phyloP scores from a whole-genome alignment of 30 jellyfish, hydroid and myxozoan species.

The Aurelia sp. region DNA sequence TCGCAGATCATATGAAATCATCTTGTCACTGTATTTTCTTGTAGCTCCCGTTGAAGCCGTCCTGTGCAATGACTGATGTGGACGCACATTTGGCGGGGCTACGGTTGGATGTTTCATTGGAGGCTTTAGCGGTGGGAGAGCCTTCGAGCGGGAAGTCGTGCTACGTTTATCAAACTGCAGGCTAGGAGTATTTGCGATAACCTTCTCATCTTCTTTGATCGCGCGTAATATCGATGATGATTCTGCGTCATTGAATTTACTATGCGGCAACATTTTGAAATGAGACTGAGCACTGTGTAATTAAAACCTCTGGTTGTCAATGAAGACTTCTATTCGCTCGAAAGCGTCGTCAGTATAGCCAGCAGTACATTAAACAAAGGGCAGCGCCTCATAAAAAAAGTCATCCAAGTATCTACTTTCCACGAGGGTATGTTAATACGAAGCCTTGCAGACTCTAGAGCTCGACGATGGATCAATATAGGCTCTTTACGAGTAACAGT shows the following conservation, averaged over 20 bases:
- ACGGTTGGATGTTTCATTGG: background rate
- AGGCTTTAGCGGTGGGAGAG: constrained; percentile 56
- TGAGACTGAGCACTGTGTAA: background rate
- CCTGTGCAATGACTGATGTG: background rate
- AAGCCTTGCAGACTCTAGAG: no score
- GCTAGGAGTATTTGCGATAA: constrained; percentile 1
- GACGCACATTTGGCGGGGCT: background rate
- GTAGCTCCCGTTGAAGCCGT: background rate
- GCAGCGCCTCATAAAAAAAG: no score
- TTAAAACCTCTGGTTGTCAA: no score
- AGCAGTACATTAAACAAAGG: no score
- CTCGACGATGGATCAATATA: no score
- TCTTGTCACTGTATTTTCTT: background rate
- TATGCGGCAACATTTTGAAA: constrained; percentile 21
- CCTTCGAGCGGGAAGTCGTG: constrained; percentile 4
- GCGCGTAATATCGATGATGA: constrained; percentile 11
- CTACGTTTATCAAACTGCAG: constrained; percentile 1
- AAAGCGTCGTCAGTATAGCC: no score
- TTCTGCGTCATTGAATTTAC: constrained; percentile 37
- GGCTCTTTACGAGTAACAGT: no score
- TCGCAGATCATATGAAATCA: background rate
- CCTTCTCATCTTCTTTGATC: constrained; percentile 31
- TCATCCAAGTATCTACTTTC: no score
- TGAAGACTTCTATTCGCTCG: no score
- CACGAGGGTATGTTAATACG: no score